Percentiles rank a stretch among this genome's conserved stretches.
Evolutionary conservation across 1,140 invertebrate species (phyloP).

Genomic region (Asbolus verrucosus): DNA sequence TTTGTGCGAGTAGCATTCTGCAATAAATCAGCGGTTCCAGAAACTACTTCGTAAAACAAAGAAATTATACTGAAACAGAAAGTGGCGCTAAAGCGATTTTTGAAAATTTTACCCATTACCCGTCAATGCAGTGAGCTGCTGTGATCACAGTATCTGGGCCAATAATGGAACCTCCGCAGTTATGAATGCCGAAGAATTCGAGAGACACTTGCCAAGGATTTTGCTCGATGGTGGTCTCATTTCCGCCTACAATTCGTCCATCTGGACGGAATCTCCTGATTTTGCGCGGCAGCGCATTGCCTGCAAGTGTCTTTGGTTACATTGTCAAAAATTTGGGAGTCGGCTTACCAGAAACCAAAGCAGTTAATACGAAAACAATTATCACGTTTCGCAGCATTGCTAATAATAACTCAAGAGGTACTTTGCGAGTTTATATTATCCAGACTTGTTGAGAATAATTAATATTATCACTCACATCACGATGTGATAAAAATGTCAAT

Average conservation of each 20-base stretch:
- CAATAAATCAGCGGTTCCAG: conserved; percentile 21
- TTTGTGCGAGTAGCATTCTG: background rate
- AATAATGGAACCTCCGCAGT: conserved; percentile 35
- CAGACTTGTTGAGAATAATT: no score
- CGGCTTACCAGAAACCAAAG: conserved; percentile 19
- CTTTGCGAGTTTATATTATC: no score
- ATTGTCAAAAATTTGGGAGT: background rate
- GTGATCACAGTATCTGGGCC: conserved; percentile 7
- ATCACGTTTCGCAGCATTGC: background rate
- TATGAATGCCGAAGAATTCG: conserved; percentile 28
- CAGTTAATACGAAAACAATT: background rate
- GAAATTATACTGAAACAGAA: conserved; percentile 13
- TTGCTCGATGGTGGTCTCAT: conserved; percentile 18
- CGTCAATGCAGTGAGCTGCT: conserved; percentile 28
- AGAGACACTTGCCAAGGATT: conserved; percentile 41
- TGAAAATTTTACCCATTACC: background rate
- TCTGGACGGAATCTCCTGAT: background rate
- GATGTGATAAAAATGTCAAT: no score
- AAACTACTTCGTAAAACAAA: conserved; percentile 26
- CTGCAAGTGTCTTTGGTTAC: background rate
- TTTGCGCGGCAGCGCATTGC: background rate
- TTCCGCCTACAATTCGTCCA: conserved; percentile 25
- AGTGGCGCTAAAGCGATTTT: background rate
- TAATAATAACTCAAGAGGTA: no score
- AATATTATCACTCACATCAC: no score